Base-by-base conservation (phyloP, 1,140 invertebrate species). In the Lordiphosa mommai region DNA sequence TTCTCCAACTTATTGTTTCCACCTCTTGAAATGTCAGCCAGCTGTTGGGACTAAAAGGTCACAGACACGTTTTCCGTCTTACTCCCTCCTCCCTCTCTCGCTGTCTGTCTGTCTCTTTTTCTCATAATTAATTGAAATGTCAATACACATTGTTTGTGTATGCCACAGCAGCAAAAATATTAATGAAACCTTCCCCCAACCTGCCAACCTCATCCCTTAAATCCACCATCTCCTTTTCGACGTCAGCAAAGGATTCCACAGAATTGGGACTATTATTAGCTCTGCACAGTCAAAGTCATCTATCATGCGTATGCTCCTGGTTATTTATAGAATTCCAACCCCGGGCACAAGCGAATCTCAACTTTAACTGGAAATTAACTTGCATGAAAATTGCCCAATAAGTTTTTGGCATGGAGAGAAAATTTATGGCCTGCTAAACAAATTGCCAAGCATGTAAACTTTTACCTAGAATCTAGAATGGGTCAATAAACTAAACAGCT, bases 121-220 rank as follows among this genome's bases (percentile, higher is more conserved):
- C 34, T 51, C 50, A 69, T 84, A 84, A 84, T 84, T 84, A 84
- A 84, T 77, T 84, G 77, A 84, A 84, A 84, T 84, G 77, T 84
- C 77, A 84, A 85, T 84, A 84, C 64, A 84, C 64, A 84, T 77
- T 77, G 72, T 77, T 76, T 71, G 66, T 47, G 37, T 27, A 7
- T 59, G 47, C 40, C 46, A 32, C 37, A 53, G 52, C 33, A 61
- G 57, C 41, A 47, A 61, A 73, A 80, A 51, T 69, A 69, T 79
- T 72, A 79, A 79, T 79, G 74, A 68, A 68, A 37, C 10, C 2
- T 8, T 8, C 3, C 13, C 10, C 13, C 27, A 9, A 14, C 4
- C 51, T 38, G 23, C 8, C 29, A 32, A 2, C 23, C 5, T 5
- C 23, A 7, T 27, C 5, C 23, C 23, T 27, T 27, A 7, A 7